Base-by-base conservation (phyloP, 2,113 vertebrate genomes). In the Cairina moschata region DNA sequence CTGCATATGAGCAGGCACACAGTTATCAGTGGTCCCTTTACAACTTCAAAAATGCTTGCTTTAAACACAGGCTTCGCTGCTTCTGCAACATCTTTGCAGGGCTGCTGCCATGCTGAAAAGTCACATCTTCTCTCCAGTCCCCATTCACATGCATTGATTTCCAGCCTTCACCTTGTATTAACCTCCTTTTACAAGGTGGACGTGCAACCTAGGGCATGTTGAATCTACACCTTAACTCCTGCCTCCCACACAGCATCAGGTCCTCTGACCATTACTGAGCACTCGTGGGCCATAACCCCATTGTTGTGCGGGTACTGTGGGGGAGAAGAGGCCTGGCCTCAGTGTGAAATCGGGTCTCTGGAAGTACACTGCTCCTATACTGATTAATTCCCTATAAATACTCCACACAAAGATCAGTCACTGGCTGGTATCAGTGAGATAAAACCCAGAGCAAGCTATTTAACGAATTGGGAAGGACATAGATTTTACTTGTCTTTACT, bases 1-100 rank as follows among this genome's bases (percentile, higher is more conserved):
- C 12, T 22, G 2, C 17, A 7, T 3, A 26, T 8, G 15, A 18
- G 13, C 32, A 79, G 1, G 4, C n/a, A 83, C 1, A 1, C 0
- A 25, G 26, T 63, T 65, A 65, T 23, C 54, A 25, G 54, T 9
- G 3, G 20, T 83, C 13, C 67, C 60, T 81, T 68, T 36, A 29
- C 68, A 82, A 48, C 8, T 86, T 52, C 23, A 63, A 48, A 36
- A 0, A 3, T 26, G 82, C 34, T 50, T 58, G 63, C 38, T 62
- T 93, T 83, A n/a, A 77, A 63, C 17, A 25, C 5, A 54, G 17
- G 28, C 36, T 63, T 17, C 16, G 25, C 36, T 29, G 16, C 38
- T 63, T 38, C 5, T 16, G 15, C 25, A 26, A 28, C 23, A 38
- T 25, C 23, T 63, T 26, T 55, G 52, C 14, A 55, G 52, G 52